phyloP scores from a whole-genome alignment of 2,113 vertebrate species.

The Callionymus lyra region DNA sequence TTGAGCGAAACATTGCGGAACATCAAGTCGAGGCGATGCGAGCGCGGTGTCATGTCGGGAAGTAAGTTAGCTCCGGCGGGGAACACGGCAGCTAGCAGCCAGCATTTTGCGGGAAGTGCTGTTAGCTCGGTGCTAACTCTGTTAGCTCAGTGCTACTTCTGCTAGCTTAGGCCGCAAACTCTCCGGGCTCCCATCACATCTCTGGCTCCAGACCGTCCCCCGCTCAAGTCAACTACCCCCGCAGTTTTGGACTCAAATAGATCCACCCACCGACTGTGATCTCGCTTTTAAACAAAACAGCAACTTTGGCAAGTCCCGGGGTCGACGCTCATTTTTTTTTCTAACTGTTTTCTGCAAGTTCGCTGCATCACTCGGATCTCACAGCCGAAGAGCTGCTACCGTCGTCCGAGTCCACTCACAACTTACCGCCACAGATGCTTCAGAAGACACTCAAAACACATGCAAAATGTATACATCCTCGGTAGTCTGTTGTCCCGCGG shows the following conservation, averaged over 20 bases:
- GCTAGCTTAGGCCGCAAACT: slow-evolving; percentile 68
- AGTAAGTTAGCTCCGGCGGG: slow-evolving; percentile 19
- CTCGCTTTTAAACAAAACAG: slow-evolving; percentile 23
- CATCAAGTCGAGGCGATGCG: too few relatives aligned
- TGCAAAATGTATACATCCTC: slow-evolving; percentile 25
- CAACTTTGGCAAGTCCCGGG: slow-evolving; percentile 57
- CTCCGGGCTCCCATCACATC: slow-evolving; percentile 59
- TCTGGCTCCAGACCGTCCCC: slow-evolving; percentile 38
- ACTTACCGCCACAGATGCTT: slow-evolving; percentile 57
- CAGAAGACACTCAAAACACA: slow-evolving; percentile 47
- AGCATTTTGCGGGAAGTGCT: slow-evolving; percentile 26
- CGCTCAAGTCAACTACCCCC: slow-evolving; percentile 37
- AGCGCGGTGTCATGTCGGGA: slow-evolving; percentile 20
- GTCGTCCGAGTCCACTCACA: slow-evolving; percentile 48
- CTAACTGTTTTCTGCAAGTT: slow-evolving; percentile 61
- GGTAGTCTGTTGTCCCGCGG: slow-evolving; percentile 3
- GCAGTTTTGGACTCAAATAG: slow-evolving; percentile 10
- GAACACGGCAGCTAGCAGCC: slow-evolving; percentile 31
- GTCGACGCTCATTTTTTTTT: slow-evolving; percentile 60
- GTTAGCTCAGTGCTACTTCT: slow-evolving; percentile 32
- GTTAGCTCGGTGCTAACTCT: not conserved
- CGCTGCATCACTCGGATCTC: slow-evolving; percentile 50
- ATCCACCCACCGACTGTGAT: slow-evolving; percentile 3
- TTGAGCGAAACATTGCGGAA: too few relatives aligned
- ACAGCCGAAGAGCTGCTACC: slow-evolving; percentile 45